Percentiles rank a stretch among this genome's conserved stretches.
Conservation (phyloP, 2,888 invertebrate species). For the Erebia palarica region DNA sequence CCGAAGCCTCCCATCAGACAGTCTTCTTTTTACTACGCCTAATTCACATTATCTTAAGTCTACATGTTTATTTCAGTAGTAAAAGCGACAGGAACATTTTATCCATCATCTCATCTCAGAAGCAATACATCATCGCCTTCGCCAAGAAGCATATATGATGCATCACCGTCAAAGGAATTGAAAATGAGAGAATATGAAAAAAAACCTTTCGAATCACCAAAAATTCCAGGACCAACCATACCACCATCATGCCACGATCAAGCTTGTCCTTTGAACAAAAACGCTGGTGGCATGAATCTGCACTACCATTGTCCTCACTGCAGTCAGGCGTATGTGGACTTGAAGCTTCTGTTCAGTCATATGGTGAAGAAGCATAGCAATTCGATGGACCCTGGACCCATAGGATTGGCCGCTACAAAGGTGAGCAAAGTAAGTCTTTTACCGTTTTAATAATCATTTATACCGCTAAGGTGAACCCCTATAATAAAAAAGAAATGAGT, state of each 20-base stretch:
- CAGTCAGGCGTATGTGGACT: conserved; percentile 74
- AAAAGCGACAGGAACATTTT: conserved; percentile 96
- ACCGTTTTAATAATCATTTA: no score
- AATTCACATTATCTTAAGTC: conserved; percentile 35
- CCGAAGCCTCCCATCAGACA: no score
- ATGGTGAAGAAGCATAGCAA: conserved; percentile 79
- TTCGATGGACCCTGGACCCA: conserved; percentile 65
- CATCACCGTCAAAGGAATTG: conserved; percentile 78
- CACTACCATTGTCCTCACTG: conserved; percentile 78
- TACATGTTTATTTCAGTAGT: conserved; percentile 87
- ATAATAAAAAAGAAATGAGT: no score
- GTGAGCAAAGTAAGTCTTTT: conserved; percentile 48
- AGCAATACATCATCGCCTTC: conserved; percentile 81
- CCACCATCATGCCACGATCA: conserved; percentile 84
- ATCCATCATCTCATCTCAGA: conserved; percentile 88
- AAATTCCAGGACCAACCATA: conserved; percentile 69
- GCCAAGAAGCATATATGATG: conserved; percentile 80
- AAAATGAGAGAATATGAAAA: conserved; percentile 73
- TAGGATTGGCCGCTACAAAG: conserved; percentile 78
- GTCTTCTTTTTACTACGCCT: background rate
- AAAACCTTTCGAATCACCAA: conserved; percentile 63
- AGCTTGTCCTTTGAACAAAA: conserved; percentile 73
- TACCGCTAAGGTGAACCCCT: no score
- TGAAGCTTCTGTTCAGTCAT: conserved; percentile 73
- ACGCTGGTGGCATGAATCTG: conserved; percentile 73